Conservation (phyloP, 1,140 invertebrate genomes). For the Lordiphosa clarofinis region DNA sequence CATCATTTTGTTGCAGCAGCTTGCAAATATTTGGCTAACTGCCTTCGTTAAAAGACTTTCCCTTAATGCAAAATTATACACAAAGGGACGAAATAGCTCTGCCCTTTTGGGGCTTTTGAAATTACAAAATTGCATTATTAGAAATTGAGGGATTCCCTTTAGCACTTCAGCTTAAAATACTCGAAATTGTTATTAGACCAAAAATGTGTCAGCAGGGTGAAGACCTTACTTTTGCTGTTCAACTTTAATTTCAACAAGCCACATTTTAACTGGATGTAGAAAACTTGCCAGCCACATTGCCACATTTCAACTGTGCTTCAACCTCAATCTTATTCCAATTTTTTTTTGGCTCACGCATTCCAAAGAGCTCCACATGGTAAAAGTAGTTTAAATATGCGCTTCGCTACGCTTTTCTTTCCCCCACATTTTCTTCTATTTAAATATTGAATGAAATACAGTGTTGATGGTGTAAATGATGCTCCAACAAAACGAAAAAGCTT, state of each 20-base stretch:
- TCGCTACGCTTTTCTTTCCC: slow-evolving; percentile 5
- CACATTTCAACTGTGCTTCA: slow-evolving; percentile 39
- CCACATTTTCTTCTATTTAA: slow-evolving; percentile 33
- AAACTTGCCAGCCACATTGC: slow-evolving; percentile 28
- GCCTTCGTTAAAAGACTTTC: slow-evolving; percentile 55
- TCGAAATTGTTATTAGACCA: not conserved
- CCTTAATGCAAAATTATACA: slow-evolving; percentile 46
- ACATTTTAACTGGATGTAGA: slow-evolving; percentile 45
- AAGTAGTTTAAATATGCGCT: slow-evolving; percentile 44
- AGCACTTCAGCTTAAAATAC: not conserved
- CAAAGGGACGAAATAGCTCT: slow-evolving; percentile 15
- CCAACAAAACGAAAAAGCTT: slow-evolving; percentile 31
- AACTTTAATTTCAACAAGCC: slow-evolving; percentile 25
- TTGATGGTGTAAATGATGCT: slow-evolving; percentile 54
- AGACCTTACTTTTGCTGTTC: too few relatives aligned
- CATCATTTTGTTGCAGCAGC: slow-evolving; percentile 61
- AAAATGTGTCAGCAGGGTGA: slow-evolving; percentile 4
- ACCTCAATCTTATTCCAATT: slow-evolving; percentile 29
- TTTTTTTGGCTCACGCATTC: slow-evolving; percentile 9
- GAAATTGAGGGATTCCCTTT: slow-evolving; percentile 66
- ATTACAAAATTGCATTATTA: slow-evolving; percentile 77
- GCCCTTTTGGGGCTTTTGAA: slow-evolving; percentile 27
- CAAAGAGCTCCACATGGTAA: slow-evolving; percentile 5
- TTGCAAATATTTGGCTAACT: slow-evolving; percentile 74
- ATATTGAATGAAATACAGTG: slow-evolving; percentile 40